Conservation (phyloP, 2,113 vertebrate genomes). For the Monarcha castaneiventris region DNA sequence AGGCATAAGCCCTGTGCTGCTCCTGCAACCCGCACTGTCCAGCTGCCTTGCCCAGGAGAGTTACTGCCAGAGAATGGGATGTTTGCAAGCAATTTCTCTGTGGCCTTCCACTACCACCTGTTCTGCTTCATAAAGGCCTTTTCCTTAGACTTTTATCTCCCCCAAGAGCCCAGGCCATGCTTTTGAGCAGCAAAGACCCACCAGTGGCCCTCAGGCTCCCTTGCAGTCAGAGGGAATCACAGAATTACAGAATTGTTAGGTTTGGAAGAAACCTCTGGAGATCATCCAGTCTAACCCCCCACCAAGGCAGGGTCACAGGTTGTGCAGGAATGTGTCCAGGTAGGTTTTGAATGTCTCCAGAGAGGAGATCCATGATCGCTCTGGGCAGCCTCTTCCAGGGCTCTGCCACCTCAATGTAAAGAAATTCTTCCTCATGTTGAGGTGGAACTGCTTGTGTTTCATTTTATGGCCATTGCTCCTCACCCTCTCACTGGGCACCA, state of each 20-base stretch:
- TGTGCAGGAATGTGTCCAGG: not conserved
- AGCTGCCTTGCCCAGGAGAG: not conserved
- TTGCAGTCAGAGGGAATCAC: not conserved
- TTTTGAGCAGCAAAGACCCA: not conserved
- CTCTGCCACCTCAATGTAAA: not conserved
- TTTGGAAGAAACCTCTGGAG: not conserved
- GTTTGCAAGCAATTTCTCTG: not conserved
- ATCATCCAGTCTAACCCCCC: not conserved
- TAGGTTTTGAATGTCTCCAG: not conserved
- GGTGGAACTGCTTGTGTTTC: not conserved
- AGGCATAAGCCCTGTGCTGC: accelerated
- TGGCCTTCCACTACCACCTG: not conserved
- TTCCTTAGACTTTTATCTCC: not conserved
- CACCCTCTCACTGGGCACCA: not conserved
- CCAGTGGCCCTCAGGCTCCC: not conserved
- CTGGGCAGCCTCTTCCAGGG: not conserved
- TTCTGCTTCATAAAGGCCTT: not conserved
- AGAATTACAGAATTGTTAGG: not conserved
- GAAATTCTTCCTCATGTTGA: not conserved
- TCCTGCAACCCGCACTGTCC: accelerated
- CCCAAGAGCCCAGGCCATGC: not conserved
- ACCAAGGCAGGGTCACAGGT: not conserved
- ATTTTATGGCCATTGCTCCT: not conserved
- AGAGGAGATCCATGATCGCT: accelerated
- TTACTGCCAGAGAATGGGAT: not conserved